These are phyloP conservation scores for Eurystomus gularis DNA, from an alignment of 2,113 vertebrate species.

Conservation along the genomic window DNA sequence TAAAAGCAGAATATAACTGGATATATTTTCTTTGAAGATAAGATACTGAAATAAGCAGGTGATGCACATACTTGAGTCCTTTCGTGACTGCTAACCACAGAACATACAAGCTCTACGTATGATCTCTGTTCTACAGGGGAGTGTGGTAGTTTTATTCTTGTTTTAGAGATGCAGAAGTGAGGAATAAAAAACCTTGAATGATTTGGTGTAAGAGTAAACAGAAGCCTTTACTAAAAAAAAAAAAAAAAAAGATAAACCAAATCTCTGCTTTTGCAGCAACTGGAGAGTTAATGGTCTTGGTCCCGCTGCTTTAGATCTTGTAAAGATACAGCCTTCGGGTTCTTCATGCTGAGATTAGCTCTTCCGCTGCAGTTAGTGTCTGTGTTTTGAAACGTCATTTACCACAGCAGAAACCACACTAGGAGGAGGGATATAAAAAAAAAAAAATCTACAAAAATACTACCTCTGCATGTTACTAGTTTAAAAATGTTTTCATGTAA, in stretches of 20 bases:
- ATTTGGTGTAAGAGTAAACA: neutral
- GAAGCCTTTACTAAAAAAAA: neutral
- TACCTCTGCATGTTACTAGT: neutral
- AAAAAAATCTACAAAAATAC: neutral
- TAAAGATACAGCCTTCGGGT: conserved; percentile 29
- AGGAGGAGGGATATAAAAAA: neutral
- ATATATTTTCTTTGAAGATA: neutral
- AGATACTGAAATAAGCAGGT: neutral
- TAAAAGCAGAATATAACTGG: neutral
- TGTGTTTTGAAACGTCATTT: conserved; percentile 15
- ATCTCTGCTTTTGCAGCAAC: neutral
- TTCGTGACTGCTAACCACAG: neutral
- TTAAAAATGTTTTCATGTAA: neutral
- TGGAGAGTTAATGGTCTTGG: neutral
- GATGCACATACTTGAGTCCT: neutral
- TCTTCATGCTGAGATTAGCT: conserved; percentile 22
- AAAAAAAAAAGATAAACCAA: neutral
- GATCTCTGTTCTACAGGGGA: neutral
- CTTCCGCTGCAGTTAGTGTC: neutral
- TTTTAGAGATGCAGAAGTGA: neutral
- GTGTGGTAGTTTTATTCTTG: neutral
- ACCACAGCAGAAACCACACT: conserved; percentile 30
- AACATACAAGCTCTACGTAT: neutral
- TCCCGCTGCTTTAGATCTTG: conserved; percentile 3
- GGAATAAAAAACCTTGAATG: neutral